A percentile compares a stretch with the other conserved stretches of the same genome.
These are phyloP conservation scores for Sapayoa aenigma DNA, from an alignment of 2,113 vertebrate genomes.

Conservation along the genomic window DNA sequence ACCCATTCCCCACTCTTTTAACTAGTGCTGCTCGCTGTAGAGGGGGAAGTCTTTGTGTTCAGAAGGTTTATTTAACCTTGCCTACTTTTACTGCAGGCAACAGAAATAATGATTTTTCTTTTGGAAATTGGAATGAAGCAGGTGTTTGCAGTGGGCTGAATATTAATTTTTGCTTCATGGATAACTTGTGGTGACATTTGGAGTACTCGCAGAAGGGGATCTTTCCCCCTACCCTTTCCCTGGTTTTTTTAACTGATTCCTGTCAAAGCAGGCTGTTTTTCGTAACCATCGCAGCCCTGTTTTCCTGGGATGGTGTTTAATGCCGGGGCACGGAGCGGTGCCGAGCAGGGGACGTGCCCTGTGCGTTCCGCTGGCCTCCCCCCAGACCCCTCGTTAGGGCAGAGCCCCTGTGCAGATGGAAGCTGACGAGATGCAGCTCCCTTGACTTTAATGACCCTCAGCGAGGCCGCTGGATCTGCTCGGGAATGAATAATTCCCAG, in stretches of 20 bases:
- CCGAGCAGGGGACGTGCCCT: neutral
- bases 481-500: neutral
- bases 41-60: conserved; percentile 69
- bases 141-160: conserved; percentile 44
- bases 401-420: neutral
- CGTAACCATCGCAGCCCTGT: neutral
- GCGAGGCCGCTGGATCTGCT: neutral
- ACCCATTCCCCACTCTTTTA: conserved; percentile 80
- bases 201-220: neutral
- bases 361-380: neutral
- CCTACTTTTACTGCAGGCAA: conserved; percentile 52
- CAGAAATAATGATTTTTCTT: conserved; percentile 64
- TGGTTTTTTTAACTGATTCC: neutral
- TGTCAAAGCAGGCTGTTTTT: neutral
- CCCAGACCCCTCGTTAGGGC: conserved; percentile 16
- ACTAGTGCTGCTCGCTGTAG: conserved; percentile 68
- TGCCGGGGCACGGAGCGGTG: neutral
- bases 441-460: conserved; percentile 7
- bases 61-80: conserved; percentile 74
- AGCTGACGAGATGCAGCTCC: neutral
- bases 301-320: neutral
- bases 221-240: neutral
- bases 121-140: conserved; percentile 38
- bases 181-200: neutral
- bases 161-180: conserved; percentile 36